These are phyloP conservation scores for Drosophila bipectinata DNA, from an alignment of 1,140 invertebrate species.

Conservation along the genomic window DNA sequence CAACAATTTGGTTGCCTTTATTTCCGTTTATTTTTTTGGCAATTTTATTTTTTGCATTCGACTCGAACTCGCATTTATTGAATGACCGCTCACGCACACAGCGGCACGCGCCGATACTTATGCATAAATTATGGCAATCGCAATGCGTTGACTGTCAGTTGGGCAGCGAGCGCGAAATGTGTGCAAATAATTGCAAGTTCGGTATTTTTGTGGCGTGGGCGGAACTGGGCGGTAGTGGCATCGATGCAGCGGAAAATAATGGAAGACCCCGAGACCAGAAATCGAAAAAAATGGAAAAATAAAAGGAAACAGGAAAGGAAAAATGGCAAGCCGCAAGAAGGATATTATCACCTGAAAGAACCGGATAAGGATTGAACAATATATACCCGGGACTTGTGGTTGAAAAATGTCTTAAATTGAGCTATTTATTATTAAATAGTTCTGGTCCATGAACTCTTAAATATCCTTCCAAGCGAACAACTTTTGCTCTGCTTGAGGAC, in stretches of 20 bases:
- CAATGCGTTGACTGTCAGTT: slow-evolving; percentile 79
- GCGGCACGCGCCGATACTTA: slow-evolving; percentile 49
- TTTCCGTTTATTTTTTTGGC: slow-evolving; percentile 4
- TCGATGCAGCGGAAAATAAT: background rate
- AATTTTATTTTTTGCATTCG: background rate
- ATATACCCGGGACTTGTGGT: background rate
- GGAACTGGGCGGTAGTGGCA: background rate
- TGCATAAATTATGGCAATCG: slow-evolving; percentile 74
- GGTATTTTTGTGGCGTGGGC: slow-evolving; percentile 10
- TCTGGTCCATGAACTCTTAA: background rate
- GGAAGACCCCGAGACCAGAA: background rate
- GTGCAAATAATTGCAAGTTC: slow-evolving; percentile 59
- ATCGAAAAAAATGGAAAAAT: slow-evolving; percentile 3
- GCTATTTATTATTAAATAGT: background rate
- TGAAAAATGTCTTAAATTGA: too few species aligned
- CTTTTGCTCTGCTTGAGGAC: background rate
- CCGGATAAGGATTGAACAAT: background rate
- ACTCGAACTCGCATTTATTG: slow-evolving; percentile 44
- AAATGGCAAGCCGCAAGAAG: slow-evolving; percentile 16
- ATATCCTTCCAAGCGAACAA: background rate
- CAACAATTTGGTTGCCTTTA: slow-evolving; percentile 30
- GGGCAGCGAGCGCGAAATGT: slow-evolving; percentile 61
- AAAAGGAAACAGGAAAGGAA: slow-evolving; percentile 14
- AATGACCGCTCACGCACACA: slow-evolving; percentile 32
- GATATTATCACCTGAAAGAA: slow-evolving; percentile 27